Evolutionary conservation across 2,113 vertebrate genomes (phyloP), one percentile per base, ranked within the genome.

Genomic region (Menura novaehollandiae): DNA sequence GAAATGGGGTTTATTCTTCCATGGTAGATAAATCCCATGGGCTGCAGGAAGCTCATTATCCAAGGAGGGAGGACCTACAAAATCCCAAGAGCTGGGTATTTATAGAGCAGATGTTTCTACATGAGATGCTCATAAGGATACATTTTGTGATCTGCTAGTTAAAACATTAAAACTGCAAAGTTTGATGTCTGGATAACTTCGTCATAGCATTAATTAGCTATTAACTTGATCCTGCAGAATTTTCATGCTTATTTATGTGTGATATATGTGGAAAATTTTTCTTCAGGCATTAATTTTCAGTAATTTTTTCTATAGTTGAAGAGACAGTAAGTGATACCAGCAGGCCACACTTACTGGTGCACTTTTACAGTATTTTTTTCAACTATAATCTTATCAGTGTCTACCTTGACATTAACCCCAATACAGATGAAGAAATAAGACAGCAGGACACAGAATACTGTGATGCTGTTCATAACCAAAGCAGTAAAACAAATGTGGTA

Each of bases 151-250:
- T 74, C 32, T 41, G 64, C 78, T 88, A 68, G 64, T 91, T 87
- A 52, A 51, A 46, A 41, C 33, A 35, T 79, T 46, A 66, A 58
- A 73, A 44, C 43, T 26, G 78, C 71, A 9, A 41, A 87, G 72
- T 94, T 79, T 75, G 37, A 43, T 89, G 47, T 52, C 51, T 83
- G 41, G 22, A 16, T 90, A 74, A 90, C 43, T 92, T 93, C 73
- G 46, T 79, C 56, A 28, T 58, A 68, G 79, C 43, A 30, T 92
- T 93, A 94, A 91, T 94, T 88, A 91, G 85, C 47, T 92, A 30
- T 80, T 94, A 80, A 63, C 63, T 89, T 71, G 78, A 63, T 93
- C 28, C 67, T 93, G 51, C 39, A 30, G 72, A 62, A 30, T 94
- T 90, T 88, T 84, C 68, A 74, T 85, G 78, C 59, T 84, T 85